These are phyloP conservation scores for Phaedon cochleariae DNA, from an alignment of 2,888 invertebrate species.

Conservation along the genomic window DNA sequence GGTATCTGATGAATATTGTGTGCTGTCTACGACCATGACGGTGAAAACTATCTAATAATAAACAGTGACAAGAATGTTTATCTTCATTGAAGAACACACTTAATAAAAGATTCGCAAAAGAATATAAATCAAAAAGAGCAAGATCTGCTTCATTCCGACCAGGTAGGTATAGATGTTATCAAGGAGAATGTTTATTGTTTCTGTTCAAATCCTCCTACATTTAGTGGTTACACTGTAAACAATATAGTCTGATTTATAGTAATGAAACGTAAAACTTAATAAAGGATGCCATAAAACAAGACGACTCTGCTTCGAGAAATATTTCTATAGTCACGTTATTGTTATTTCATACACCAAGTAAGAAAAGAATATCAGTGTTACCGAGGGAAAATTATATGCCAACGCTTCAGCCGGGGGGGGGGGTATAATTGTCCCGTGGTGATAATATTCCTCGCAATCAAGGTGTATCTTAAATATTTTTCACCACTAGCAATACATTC, in stretches of 20 bases:
- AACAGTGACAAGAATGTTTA: too few species aligned
- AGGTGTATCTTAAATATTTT: too few species aligned
- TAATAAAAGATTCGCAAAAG: neutral
- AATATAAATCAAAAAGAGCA: neutral
- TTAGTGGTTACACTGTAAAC: conserved; percentile 36
- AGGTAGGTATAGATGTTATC: neutral
- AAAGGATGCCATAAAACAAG: conserved; percentile 46
- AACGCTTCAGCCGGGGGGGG: too few species aligned
- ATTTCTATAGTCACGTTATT: neutral
- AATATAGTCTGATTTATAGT: conserved; percentile 46
- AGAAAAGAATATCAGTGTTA: too few species aligned
- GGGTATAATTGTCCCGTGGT: too few species aligned
- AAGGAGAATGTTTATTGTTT: neutral
- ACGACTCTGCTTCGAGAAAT: neutral
- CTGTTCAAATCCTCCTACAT: conserved; percentile 11
- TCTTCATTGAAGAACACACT: too few species aligned
- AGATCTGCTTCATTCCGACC: neutral
- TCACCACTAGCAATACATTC: too few species aligned
- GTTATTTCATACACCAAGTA: neutral
- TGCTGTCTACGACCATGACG: too few species aligned
- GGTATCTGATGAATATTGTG: too few species aligned
- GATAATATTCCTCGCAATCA: too few species aligned
- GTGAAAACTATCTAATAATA: neutral
- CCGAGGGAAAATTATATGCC: neutral
- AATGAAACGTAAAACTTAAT: conserved; percentile 51